A percentile compares a stretch with the other conserved stretches of the same genome.
phyloP scores from a whole-genome alignment of 2,797 vertebrate species.

The Falco biarmicus region DNA sequence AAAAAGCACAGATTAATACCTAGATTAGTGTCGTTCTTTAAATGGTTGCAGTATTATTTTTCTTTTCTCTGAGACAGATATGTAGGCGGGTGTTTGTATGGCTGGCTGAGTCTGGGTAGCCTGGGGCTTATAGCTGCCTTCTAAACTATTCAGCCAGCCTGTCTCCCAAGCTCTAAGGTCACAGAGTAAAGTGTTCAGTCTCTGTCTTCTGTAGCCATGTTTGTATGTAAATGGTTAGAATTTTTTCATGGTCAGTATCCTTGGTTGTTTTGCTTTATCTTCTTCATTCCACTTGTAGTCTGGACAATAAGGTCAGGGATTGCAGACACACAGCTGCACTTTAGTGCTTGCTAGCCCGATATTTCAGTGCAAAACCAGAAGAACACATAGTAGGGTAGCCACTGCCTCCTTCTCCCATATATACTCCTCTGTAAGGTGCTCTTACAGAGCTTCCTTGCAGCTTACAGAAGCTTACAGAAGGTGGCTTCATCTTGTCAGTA shows the following conservation, averaged over 20 bases:
- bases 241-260: not conserved
- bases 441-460: not conserved
- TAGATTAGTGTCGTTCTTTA: not conserved
- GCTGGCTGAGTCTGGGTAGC: not conserved
- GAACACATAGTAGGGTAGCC: not conserved
- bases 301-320: not conserved
- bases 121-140: not conserved
- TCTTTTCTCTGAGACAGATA: not conserved
- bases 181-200: not conserved
- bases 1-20: not conserved
- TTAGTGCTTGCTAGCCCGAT: not conserved
- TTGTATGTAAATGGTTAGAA: not conserved
- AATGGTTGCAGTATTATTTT: not conserved
- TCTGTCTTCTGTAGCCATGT: not conserved
- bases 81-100: not conserved
- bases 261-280: not conserved
- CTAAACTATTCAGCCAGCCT: not conserved
- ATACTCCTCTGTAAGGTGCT: not conserved
- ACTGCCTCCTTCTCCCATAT: not conserved
- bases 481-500: not conserved
- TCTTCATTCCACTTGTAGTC: not conserved
- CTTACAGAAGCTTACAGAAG: no score
- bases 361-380: not conserved
- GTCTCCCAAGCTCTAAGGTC: not conserved
- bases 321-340: not conserved